Base-by-base conservation (phyloP, 2,888 invertebrate species). In the Melanostoma mellinum region DNA sequence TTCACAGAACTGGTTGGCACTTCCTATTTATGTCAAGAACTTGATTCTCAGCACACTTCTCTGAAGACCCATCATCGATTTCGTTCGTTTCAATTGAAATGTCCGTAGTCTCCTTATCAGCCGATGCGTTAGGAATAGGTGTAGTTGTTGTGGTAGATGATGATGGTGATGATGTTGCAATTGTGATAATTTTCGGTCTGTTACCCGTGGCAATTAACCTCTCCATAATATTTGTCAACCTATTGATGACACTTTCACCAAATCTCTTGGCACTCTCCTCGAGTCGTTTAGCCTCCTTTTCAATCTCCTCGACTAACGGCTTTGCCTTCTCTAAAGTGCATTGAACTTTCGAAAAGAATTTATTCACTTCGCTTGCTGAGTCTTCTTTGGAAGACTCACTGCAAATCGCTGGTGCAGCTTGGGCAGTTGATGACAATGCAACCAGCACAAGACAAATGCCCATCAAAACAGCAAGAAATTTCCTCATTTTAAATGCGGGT, bases 301-400 rank as follows among this genome's bases (percentile, higher is more conserved):
- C 89, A 9, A 90, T 76, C 69, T 89, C 88, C 32, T 87, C 87
- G 42, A 89, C 87, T 88, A 89, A 90, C n/a, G 90, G 90, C 48
- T 89, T 89, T 4, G 89, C 89, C 75, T 87, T 89, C 71, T 90
- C 90, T 86, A 90, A 69, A 0, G 89, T 88, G 63, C 89, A 88
- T 63, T 90, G 89, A 44, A 90, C 87, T 32, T 86, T 89, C 48
- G 88, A 87, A 8, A 90, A 85, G 42, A 90, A 87, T 65, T 87
- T 87, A 81, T 89, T 89, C 44, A 90, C 86, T 55, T 89, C 88
- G 53, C 87, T 89, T 71, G 67, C 30, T 38, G 20, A 20, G 20
- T 85, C 77, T 38, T 69, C 78, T 67, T 67, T 65, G 46, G 61
- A n/a, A n/a, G 60, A 32, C 6, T 65, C 71, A 46, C 53, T 63